Conservation (phyloP, 2,113 vertebrate genomes). For the Menidia beryllina region DNA sequence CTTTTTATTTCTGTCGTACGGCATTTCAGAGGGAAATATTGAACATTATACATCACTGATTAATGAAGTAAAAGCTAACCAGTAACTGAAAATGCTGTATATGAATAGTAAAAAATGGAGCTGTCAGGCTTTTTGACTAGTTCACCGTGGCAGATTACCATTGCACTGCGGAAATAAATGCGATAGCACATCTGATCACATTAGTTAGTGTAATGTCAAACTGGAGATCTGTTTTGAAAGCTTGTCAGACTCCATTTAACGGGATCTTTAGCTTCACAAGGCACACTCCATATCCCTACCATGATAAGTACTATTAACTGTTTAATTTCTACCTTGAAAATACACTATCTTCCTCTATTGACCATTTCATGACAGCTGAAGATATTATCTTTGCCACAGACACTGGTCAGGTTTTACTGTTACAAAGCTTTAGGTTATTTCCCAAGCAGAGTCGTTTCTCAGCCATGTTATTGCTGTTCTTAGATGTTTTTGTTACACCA, state of each 20-base stretch:
- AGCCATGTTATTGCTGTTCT: constrained; percentile 46
- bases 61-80: not conserved
- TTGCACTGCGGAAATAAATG: constrained; percentile 31
- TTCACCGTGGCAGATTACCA: constrained; percentile 17
- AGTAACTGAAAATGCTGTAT: not conserved
- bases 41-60: not conserved
- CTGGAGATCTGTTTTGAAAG: constrained; percentile 46
- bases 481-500: constrained; percentile 53
- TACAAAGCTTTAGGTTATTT: constrained; percentile 44
- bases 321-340: constrained; percentile 19
- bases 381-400: constrained; percentile 14
- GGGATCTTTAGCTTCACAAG: constrained; percentile 20
- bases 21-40: not conserved
- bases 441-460: constrained; percentile 21
- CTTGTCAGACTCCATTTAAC: constrained; percentile 44
- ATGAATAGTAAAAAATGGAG: too few relatives aligned
- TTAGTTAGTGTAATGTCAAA: constrained; percentile 43
- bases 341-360: constrained; percentile 1
- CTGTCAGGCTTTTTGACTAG: not conserved
- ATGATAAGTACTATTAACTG: constrained; percentile 16
- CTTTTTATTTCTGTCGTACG: too few relatives aligned
- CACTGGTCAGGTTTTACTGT: constrained; percentile 17
- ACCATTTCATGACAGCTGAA: constrained; percentile 4
- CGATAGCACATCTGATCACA: constrained; percentile 37
- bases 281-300: constrained; percentile 24